These are phyloP conservation scores for Scomber scombrus DNA, from an alignment of 2,113 vertebrate species.

Conservation along the genomic window DNA sequence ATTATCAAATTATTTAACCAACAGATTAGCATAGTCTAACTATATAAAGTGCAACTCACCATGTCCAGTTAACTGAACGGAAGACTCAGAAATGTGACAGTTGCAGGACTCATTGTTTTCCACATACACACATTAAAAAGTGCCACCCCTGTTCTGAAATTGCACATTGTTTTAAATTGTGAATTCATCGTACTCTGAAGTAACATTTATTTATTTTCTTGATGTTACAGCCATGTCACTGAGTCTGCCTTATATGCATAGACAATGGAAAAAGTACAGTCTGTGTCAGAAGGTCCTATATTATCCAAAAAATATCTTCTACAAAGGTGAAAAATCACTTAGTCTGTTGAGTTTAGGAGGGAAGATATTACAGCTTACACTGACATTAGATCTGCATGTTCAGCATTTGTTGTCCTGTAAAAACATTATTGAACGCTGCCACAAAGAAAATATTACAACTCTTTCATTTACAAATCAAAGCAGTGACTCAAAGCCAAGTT, in stretches of 20 bases:
- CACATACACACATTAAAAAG: constrained; percentile 35
- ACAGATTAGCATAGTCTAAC: constrained; percentile 59
- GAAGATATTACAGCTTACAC: constrained; percentile 63
- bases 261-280: constrained; percentile 64
- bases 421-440: constrained; percentile 29
- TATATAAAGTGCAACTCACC: constrained; percentile 75
- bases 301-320: constrained; percentile 71
- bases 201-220: constrained; percentile 20
- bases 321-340: constrained; percentile 76
- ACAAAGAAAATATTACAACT: constrained; percentile 29
- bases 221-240: constrained; percentile 34
- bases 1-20: constrained; percentile 67
- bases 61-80: constrained; percentile 59
- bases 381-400: constrained; percentile 44
- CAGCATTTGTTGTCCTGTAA: constrained; percentile 17
- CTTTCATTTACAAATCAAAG: constrained; percentile 17
- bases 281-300: constrained; percentile 65
- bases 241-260: constrained; percentile 71
- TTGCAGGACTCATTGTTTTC: constrained; percentile 32
- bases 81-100: constrained; percentile 52
- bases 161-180: constrained; percentile 15
- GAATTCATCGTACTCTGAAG: background rate
- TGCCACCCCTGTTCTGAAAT: constrained; percentile 39
- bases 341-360: constrained; percentile 54
- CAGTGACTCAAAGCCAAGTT: constrained; percentile 14